A percentile compares a stretch with the other conserved stretches of the same genome.
These are phyloP conservation scores for Scomberomorus guttatus DNA, from an alignment of 2,797 vertebrate genomes.

Conservation along the genomic window DNA sequence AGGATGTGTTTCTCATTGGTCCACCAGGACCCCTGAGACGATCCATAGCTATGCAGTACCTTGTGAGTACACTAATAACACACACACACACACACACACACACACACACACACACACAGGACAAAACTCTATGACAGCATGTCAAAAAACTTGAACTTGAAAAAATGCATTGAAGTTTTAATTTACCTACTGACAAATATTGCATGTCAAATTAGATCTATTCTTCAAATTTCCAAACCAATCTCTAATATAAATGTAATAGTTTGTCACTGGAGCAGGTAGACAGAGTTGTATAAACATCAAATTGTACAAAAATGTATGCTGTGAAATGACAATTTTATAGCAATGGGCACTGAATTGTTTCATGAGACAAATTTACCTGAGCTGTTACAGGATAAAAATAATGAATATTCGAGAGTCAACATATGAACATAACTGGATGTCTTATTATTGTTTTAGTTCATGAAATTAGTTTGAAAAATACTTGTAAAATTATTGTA, in stretches of 20 bases:
- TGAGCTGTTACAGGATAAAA: not conserved
- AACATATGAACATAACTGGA: not conserved
- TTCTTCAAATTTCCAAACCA: too few species aligned
- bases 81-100: not conserved
- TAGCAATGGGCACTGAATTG: too few species aligned
- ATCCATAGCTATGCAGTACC: conserved; percentile 97
- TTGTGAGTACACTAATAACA: conserved; percentile 84
- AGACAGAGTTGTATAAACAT: too few species aligned
- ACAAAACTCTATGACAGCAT: too few species aligned
- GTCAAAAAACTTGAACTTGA: not conserved
- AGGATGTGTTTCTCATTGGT: conserved; percentile 97
- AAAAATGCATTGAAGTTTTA: not conserved
- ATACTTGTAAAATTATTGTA: not conserved
- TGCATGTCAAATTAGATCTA: too few species aligned
- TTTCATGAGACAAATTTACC: not conserved
- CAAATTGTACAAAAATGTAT: too few species aligned
- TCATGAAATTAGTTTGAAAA: not conserved
- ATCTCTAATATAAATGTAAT: too few species aligned
- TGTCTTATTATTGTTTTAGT: rapidly evolving
- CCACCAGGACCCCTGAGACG: conserved; percentile 95
- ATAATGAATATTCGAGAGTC: too few species aligned
- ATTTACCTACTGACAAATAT: too few species aligned
- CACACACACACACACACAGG: not conserved
- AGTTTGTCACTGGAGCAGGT: too few species aligned
- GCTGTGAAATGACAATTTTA: too few species aligned